Evolutionary conservation across 1,140 invertebrate species (phyloP).

Genomic region (Dendroctonus valens): DNA sequence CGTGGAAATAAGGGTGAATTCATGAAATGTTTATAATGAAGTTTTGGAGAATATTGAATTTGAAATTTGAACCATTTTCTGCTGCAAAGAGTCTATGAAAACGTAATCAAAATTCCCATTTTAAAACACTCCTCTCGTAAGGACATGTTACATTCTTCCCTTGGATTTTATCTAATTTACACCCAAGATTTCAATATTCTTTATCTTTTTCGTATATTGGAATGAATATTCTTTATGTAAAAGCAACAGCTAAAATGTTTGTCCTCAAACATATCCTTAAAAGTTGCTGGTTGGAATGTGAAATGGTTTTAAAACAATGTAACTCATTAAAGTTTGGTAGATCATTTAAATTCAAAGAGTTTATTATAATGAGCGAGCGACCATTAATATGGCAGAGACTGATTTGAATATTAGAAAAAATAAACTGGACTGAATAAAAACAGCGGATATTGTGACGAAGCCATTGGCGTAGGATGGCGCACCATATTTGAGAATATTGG

Average conservation of each 20-base stretch:
- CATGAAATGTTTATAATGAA: too few species aligned
- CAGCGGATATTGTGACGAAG: conserved; percentile 22
- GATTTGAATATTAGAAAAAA: conserved; percentile 23
- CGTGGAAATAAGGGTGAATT: background rate
- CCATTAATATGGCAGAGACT: conserved; percentile 13
- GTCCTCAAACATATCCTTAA: conserved; percentile 3
- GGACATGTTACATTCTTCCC: background rate
- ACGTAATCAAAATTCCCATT: background rate
- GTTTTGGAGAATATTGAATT: too few species aligned
- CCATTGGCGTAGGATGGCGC: conserved; percentile 11
- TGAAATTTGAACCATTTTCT: too few species aligned
- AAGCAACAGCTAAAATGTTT: background rate
- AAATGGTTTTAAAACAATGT: conserved; percentile 19
- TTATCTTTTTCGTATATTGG: too few species aligned
- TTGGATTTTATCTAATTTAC: background rate
- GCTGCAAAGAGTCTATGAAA: too few species aligned
- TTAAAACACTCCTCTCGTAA: conserved; percentile 1
- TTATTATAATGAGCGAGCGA: conserved; percentile 15
- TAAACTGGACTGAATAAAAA: conserved; percentile 18
- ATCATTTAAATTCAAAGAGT: conserved; percentile 19
- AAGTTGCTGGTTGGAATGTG: conserved; percentile 8
- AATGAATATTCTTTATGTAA: background rate
- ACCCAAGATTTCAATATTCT: background rate
- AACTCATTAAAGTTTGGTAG: conserved; percentile 18
- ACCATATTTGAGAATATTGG: background rate